Percentiles rank a stretch among this genome's conserved stretches.
These are phyloP conservation scores for Scolopax rusticola DNA, from an alignment of 2,797 vertebrate genomes.

Conservation along the genomic window DNA sequence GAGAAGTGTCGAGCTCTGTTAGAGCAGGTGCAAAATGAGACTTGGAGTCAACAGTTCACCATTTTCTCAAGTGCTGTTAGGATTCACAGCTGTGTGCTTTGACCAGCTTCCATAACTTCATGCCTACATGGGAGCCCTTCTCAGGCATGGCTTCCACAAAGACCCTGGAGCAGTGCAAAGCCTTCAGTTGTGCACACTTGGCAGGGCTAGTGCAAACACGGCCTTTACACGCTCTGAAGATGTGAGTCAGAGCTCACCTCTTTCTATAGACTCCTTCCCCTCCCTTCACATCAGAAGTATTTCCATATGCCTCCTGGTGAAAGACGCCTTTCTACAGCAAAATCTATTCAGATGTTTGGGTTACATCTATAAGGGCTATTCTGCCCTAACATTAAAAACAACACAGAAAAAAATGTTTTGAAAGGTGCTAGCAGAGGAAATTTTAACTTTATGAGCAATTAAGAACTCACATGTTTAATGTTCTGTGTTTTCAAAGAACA, in stretches of 20 bases:
- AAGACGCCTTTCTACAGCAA: neutral
- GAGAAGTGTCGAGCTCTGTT: neutral
- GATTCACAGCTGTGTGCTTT: constrained; percentile 36
- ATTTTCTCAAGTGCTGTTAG: neutral
- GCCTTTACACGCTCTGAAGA: neutral
- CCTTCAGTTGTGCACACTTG: neutral
- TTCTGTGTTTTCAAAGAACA: neutral
- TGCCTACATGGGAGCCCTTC: neutral
- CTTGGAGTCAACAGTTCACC: neutral
- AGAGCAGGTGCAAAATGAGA: neutral
- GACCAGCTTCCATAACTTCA: constrained; percentile 8
- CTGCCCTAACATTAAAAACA: neutral
- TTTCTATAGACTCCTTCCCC: neutral
- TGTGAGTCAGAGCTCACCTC: constrained; percentile 10
- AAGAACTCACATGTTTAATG: neutral
- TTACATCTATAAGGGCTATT: neutral
- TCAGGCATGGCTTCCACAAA: neutral
- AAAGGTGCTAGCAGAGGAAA: neutral
- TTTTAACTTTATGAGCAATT: neutral
- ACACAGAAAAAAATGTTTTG: neutral
- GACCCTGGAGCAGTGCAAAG: neutral
- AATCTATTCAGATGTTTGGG: neutral
- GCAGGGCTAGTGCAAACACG: neutral
- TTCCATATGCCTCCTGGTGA: neutral
- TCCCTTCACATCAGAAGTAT: neutral